Percentiles rank a stretch among this genome's conserved stretches.
These are phyloP conservation scores for Caenorhabditis macrosperma DNA, from an alignment of 2,888 invertebrate genomes.

Conservation along the genomic window DNA sequence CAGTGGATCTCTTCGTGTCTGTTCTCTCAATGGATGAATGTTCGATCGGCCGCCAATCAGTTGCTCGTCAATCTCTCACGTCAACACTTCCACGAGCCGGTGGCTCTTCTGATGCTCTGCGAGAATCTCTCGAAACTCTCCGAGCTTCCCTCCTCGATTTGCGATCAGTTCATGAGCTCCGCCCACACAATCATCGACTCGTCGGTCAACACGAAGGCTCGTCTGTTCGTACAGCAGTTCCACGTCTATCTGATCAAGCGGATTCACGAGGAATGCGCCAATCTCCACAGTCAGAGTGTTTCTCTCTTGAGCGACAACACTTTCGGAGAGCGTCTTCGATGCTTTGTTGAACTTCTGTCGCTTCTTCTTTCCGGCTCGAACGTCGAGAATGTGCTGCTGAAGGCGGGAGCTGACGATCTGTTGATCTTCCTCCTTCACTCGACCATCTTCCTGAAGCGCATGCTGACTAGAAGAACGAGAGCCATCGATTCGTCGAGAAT, in stretches of 20 bases:
- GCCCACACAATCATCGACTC: constrained; percentile 54
- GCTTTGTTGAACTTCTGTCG: constrained; percentile 55
- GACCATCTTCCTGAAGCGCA: constrained; percentile 62
- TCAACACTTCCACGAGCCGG: constrained; percentile 51
- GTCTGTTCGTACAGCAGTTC: constrained; percentile 64
- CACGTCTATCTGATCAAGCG: constrained; percentile 60
- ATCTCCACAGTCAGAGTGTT: constrained; percentile 23
- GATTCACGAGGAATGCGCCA: constrained; percentile 53
- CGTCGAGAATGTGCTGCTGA: constrained; percentile 62
- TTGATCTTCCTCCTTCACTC: constrained; percentile 65
- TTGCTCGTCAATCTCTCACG: constrained; percentile 51
- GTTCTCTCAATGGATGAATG: constrained; percentile 62
- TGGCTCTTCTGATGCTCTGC: constrained; percentile 52
- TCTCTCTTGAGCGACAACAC: constrained; percentile 28
- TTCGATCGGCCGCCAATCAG: constrained; percentile 57
- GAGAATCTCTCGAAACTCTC: constrained; percentile 40
- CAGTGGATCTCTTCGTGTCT: constrained; percentile 64
- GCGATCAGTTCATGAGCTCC: constrained; percentile 62
- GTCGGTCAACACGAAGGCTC: constrained; percentile 52
- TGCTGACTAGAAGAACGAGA: constrained; percentile 47
- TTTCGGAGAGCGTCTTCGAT: constrained; percentile 51
- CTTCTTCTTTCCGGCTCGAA: constrained; percentile 58
- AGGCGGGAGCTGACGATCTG: constrained; percentile 61
- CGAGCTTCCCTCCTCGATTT: constrained; percentile 20
- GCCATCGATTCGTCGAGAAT: constrained; percentile 58